Percentiles rank a stretch among this genome's conserved stretches.
Evolutionary conservation across 2,113 vertebrate species (phyloP).

Genomic region (Phalacrocorax carbo): DNA sequence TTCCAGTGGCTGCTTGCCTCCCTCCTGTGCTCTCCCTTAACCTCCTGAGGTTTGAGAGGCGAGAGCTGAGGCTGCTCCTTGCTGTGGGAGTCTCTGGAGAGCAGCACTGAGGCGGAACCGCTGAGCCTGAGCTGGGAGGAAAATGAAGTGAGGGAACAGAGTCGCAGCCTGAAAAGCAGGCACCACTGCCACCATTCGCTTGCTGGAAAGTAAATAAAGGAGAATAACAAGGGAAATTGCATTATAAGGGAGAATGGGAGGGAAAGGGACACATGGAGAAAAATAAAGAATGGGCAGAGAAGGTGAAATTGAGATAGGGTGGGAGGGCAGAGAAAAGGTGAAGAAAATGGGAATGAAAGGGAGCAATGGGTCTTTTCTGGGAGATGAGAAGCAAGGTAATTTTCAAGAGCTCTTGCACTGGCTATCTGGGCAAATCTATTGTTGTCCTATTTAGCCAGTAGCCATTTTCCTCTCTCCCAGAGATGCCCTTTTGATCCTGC

Average conservation of each 20-base stretch:
- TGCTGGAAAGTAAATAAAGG: not conserved
- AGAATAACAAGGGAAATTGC: not conserved
- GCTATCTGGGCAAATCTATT: not conserved
- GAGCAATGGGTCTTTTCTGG: not conserved
- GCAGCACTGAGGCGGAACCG: conserved; percentile 12
- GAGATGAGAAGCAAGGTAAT: not conserved
- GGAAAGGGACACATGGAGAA: not conserved
- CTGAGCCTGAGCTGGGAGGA: not conserved
- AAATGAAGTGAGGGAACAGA: conserved; percentile 11
- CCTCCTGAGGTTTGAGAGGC: not conserved
- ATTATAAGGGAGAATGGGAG: not conserved
- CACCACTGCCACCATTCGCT: rapidly evolving
- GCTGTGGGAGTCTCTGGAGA: conserved; percentile 40
- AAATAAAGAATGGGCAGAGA: not conserved
- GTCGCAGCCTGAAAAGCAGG: not conserved
- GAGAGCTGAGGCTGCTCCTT: not conserved
- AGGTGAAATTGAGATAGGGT: not conserved
- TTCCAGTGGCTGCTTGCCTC: not conserved
- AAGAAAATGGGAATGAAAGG: not conserved
- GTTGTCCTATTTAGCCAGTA: not conserved
- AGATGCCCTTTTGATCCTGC: not conserved
- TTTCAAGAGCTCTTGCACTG: not conserved
- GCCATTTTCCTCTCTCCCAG: not conserved
- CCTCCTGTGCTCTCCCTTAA: not conserved
- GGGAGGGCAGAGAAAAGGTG: not conserved